A percentile compares a stretch with the other conserved stretches of the same genome.
Evolutionary conservation across 64 coral and sea anemone species (phyloP).

Genomic region (Montipora efflorescens): DNA sequence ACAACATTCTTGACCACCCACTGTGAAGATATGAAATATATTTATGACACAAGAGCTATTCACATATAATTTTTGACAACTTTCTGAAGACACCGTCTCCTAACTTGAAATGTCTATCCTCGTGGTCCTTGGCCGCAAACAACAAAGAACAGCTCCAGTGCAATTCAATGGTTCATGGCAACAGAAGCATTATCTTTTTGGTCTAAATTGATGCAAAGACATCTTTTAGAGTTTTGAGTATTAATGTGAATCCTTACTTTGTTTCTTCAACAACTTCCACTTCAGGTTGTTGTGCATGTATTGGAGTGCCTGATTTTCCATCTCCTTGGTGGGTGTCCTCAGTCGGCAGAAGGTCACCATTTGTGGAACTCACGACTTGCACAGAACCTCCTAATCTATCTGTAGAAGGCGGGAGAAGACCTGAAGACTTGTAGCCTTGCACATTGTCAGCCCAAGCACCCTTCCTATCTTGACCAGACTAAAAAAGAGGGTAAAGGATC

Average conservation of each 20-base stretch:
- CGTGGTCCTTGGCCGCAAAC: too few relatives aligned
- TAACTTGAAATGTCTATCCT: too few relatives aligned
- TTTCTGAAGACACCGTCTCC: too few relatives aligned
- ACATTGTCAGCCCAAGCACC: conserved; percentile 70
- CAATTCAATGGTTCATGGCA: too few relatives aligned
- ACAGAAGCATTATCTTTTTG: too few relatives aligned
- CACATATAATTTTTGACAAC: too few relatives aligned
- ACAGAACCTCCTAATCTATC: conserved; percentile 79
- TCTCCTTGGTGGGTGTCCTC: conserved; percentile 43
- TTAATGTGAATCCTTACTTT: conserved; percentile 55
- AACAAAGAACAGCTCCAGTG: too few relatives aligned
- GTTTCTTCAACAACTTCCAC: conserved; percentile 90
- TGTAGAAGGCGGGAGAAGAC: conserved; percentile 64
- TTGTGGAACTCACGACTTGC: conserved; percentile 83
- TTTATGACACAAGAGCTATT: too few relatives aligned
- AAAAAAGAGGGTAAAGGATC: background rate
- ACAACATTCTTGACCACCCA: too few relatives aligned
- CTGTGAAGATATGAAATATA: too few relatives aligned
- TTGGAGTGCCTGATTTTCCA: conserved; percentile 49
- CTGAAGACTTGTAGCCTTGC: conserved; percentile 34
- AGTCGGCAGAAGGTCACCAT: conserved; percentile 71
- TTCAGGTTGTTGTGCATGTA: conserved; percentile 76
- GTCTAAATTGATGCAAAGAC: too few relatives aligned
- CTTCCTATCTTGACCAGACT: conserved; percentile 80
- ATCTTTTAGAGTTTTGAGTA: too few relatives aligned